Evolutionary conservation across 2,888 invertebrate genomes (phyloP).

Genomic region (Macrophya annulata): DNA sequence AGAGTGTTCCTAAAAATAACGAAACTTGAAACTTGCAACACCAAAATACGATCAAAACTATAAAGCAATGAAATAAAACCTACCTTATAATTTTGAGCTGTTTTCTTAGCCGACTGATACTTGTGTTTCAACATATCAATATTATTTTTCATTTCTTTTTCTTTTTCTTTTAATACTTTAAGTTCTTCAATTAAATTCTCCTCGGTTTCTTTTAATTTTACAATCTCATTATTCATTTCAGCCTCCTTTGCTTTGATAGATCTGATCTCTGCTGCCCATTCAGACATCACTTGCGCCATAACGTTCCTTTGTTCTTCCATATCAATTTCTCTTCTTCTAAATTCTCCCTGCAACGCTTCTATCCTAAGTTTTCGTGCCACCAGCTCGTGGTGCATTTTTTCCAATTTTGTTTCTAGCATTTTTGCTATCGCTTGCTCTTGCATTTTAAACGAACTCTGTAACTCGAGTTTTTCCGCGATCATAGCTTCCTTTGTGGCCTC

Average conservation of each 20-base stretch:
- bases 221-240: conserved; percentile 79
- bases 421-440: conserved; percentile 81
- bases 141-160: conserved; percentile 67
- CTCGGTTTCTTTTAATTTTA: conserved; percentile 80
- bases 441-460: conserved; percentile 81
- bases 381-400: conserved; percentile 69
- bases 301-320: conserved; percentile 79
- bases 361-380: conserved; percentile 70
- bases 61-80: conserved; percentile 43
- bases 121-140: conserved; percentile 80
- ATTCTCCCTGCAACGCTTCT: conserved; percentile 80
- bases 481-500: conserved; percentile 82
- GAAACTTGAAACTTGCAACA: conserved; percentile 2
- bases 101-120: conserved; percentile 84
- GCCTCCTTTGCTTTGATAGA: conserved; percentile 76
- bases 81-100: conserved; percentile 85
- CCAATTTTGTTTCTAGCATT: conserved; percentile 78
- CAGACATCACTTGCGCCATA: conserved; percentile 77
- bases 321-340: conserved; percentile 82
- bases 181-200: conserved; percentile 80
- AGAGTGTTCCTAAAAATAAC: conserved; percentile 81
- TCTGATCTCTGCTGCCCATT: conserved; percentile 74
- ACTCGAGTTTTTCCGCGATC: conserved; percentile 80
- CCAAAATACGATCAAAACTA: not conserved
- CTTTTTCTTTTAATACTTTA: conserved; percentile 76